Evolutionary conservation across 2,888 invertebrate genomes (phyloP).

Genomic region (Macroteleia sp.): DNA sequence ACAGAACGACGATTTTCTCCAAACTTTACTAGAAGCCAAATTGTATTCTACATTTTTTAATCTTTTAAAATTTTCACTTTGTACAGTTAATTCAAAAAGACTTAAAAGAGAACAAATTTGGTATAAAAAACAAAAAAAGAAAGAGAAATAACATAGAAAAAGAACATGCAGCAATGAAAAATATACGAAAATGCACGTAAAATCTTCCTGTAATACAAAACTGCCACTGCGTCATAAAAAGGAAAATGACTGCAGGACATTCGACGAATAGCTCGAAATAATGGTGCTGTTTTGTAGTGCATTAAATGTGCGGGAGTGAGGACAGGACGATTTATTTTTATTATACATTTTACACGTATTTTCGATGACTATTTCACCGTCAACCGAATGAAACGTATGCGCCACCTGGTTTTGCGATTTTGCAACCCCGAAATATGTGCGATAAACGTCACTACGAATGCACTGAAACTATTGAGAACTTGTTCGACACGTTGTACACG

Average conservation of each 20-base stretch:
- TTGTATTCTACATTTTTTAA: conserved; percentile 7
- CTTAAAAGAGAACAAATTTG: no score
- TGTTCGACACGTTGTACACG: conserved; percentile 23
- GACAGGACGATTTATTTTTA: conserved; percentile 48
- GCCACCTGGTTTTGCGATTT: conserved; percentile 21
- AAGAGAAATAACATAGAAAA: neutral
- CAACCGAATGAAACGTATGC: neutral
- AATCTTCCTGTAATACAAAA: conserved; percentile 38
- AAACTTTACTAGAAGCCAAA: conserved; percentile 19
- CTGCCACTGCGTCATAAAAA: conserved; percentile 39
- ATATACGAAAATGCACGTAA: conserved; percentile 14
- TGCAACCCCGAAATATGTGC: neutral
- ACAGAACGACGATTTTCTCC: conserved; percentile 44
- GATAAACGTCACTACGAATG: conserved; percentile 12
- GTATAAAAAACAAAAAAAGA: neutral
- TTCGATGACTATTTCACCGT: conserved; percentile 26
- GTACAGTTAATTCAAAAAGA: no score
- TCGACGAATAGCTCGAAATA: conserved; percentile 27
- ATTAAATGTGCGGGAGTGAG: conserved; percentile 23
- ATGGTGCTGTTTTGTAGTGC: conserved; percentile 55
- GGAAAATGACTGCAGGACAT: conserved; percentile 25
- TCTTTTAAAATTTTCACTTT: conserved; percentile 9
- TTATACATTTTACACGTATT: conserved; percentile 50
- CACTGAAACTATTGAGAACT: conserved; percentile 9
- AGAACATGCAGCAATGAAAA: conserved; percentile 7